Percentiles rank a stretch among this genome's conserved stretches.
phyloP scores from a whole-genome alignment of 1,140 invertebrate species.

The Heterodera schachtii region DNA sequence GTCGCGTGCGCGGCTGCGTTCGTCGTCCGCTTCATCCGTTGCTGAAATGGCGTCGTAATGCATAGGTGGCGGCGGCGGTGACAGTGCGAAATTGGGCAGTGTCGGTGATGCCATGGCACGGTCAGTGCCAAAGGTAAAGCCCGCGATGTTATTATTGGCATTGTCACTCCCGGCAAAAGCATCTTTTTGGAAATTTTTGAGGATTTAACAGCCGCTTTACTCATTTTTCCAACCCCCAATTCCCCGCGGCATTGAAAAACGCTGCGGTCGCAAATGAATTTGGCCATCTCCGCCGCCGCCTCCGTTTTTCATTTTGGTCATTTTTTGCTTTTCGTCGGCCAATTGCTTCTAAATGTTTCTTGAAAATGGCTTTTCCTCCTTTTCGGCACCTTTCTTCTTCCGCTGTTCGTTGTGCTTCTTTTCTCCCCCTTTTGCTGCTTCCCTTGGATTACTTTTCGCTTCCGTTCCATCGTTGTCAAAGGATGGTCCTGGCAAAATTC shows the following conservation, averaged over 20 bases:
- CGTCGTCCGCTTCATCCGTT: neutral
- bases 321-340: neutral
- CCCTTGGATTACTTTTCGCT: neutral
- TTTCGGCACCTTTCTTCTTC: neutral
- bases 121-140: no score
- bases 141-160: neutral
- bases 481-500: constrained; percentile 14
- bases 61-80: neutral
- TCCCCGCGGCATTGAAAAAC: neutral
- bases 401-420: no score
- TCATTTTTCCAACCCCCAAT: neutral
- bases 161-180: neutral
- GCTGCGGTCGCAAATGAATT: neutral
- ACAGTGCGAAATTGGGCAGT: neutral
- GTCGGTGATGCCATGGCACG: neutral
- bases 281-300: neutral
- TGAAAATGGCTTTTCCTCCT: neutral
- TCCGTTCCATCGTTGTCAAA: neutral
- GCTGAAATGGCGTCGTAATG: neutral
- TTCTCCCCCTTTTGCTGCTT: neutral
- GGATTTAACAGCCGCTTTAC: no score
- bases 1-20: constrained; percentile 1
- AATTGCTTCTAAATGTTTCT: neutral
- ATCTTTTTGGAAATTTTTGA: constrained; percentile 3
- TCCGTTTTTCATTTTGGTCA: neutral